phyloP scores from a whole-genome alignment of 2,113 vertebrate species.

The Silurus meridionalis region DNA sequence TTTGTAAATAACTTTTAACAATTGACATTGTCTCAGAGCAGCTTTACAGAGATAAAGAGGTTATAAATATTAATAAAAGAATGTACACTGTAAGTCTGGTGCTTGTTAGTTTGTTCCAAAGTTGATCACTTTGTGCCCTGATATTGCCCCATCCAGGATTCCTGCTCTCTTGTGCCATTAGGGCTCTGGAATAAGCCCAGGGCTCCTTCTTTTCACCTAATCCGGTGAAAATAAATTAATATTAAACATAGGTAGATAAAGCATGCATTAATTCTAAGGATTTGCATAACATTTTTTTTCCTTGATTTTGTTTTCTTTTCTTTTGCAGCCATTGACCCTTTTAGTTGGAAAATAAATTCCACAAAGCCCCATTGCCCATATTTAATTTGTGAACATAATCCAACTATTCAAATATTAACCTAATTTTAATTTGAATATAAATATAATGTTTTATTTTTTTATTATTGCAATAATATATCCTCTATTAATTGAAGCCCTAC shows the following conservation, averaged over 20 bases:
- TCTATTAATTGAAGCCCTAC: neutral
- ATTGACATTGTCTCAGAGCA: no score
- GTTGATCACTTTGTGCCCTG: no score
- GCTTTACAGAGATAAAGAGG: no score
- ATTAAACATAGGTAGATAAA: neutral
- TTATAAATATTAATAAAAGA: no score
- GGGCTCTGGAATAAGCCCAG: no score
- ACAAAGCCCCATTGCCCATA: neutral
- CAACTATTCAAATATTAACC: neutral
- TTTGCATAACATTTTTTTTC: neutral
- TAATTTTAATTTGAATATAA: neutral
- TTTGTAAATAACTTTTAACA: no score
- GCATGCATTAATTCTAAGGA: neutral
- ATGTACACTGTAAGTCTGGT: no score
- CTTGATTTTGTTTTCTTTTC: no score
- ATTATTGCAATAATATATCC: neutral
- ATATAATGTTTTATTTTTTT: neutral
- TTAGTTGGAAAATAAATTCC: neutral
- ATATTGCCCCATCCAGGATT: no score
- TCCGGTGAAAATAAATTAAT: neutral
- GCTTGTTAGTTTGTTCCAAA: no score
- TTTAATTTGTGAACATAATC: constrained; percentile 14
- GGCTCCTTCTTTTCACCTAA: no score
- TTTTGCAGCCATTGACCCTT: neutral
- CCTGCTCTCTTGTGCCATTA: no score